phyloP scores from a whole-genome alignment of 2,888 invertebrate species.

The Parnassius mnemosyne region DNA sequence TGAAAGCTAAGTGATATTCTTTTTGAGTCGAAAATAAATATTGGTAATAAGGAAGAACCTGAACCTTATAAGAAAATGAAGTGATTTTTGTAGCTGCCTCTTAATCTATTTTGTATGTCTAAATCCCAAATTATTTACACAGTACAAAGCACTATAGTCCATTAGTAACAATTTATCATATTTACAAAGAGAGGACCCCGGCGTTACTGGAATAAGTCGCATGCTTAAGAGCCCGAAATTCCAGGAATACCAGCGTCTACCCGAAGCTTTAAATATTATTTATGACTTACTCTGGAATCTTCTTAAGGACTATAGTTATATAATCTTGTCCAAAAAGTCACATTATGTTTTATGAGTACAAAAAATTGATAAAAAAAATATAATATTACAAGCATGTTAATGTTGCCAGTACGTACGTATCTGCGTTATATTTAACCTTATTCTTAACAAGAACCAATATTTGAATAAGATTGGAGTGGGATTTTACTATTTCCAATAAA shows the following conservation, averaged over 20 bases:
- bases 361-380: neutral
- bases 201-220: conserved; percentile 38
- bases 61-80: too few relatives aligned
- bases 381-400: neutral
- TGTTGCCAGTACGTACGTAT: too few relatives aligned
- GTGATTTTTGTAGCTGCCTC: too few relatives aligned
- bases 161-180: conserved; percentile 27
- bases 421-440: too few relatives aligned
- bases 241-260: conserved; percentile 35
- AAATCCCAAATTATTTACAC: neutral
- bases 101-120: too few relatives aligned
- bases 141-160: conserved; percentile 3
- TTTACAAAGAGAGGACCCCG: conserved; percentile 23
- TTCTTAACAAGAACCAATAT: too few relatives aligned
- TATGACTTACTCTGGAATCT: conserved; percentile 24
- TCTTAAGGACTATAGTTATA: conserved; percentile 12
- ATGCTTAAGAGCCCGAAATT: conserved; percentile 38
- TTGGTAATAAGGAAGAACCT: too few relatives aligned
- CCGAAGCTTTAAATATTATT: conserved; percentile 41
- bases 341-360: neutral
- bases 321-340: neutral
- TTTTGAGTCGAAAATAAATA: too few relatives aligned
- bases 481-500: too few relatives aligned
- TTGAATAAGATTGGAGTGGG: too few relatives aligned
- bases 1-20: too few relatives aligned